phyloP scores from a whole-genome alignment of 2,888 invertebrate genomes.

The Hyles lineata region DNA sequence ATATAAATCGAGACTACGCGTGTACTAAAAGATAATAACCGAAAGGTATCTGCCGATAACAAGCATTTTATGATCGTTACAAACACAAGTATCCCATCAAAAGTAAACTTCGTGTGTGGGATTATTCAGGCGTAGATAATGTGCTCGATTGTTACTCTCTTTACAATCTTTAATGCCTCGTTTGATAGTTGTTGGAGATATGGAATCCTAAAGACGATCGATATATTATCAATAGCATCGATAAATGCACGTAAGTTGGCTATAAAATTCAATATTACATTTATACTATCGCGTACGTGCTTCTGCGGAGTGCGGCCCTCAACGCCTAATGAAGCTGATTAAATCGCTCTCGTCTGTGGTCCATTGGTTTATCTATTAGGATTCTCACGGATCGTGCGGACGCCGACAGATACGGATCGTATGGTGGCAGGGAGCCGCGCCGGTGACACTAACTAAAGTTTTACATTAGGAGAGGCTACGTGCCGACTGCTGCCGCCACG shows the following conservation, averaged over 20 bases:
- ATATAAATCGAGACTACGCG: neutral
- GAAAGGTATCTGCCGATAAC: slow-evolving; percentile 42
- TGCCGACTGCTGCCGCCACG: slow-evolving; percentile 20
- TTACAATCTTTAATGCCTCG: slow-evolving; percentile 66
- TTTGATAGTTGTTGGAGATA: slow-evolving; percentile 69
- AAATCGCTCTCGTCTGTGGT: slow-evolving; percentile 62
- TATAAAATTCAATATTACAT: slow-evolving; percentile 20
- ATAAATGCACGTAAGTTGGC: slow-evolving; percentile 35
- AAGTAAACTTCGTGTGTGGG: slow-evolving; percentile 71
- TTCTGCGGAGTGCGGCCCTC: slow-evolving; percentile 52
- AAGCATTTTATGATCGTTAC: slow-evolving; percentile 37
- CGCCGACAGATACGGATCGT: slow-evolving; percentile 60
- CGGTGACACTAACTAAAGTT: slow-evolving; percentile 37
- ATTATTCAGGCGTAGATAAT: slow-evolving; percentile 64
- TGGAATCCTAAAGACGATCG: slow-evolving; percentile 51
- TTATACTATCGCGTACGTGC: slow-evolving; percentile 51
- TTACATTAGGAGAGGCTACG: slow-evolving; percentile 26
- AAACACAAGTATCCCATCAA: slow-evolving; percentile 52
- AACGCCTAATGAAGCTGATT: slow-evolving; percentile 72
- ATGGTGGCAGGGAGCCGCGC: slow-evolving; percentile 27
- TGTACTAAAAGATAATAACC: slow-evolving; percentile 43
- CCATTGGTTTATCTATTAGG: slow-evolving; percentile 63
- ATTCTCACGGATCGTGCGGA: slow-evolving; percentile 70
- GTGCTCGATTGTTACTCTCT: slow-evolving; percentile 70
- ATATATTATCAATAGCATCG: slow-evolving; percentile 51